These are phyloP conservation scores for Syrista parreyssii DNA, from an alignment of 2,888 invertebrate genomes.

Conservation along the genomic window DNA sequence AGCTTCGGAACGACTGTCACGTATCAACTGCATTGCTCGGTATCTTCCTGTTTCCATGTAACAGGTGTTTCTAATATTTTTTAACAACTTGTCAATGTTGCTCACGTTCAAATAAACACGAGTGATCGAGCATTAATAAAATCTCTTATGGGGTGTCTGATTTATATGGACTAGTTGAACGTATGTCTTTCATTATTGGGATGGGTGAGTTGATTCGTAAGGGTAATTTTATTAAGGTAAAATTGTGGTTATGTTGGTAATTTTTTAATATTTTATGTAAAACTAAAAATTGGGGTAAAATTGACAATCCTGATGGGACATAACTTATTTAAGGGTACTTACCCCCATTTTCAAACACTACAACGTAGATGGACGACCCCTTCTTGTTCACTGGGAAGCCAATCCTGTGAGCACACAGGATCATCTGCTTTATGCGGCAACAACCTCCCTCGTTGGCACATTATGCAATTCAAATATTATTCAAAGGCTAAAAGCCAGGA, in stretches of 20 bases:
- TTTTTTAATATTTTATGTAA: background rate
- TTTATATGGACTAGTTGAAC: too few relatives aligned
- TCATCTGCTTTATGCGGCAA: slow-evolving; percentile 51
- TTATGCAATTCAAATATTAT: slow-evolving; percentile 67
- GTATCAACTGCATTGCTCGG: background rate
- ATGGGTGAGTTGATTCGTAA: background rate
- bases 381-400: slow-evolving; percentile 26
- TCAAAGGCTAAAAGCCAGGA: slow-evolving; percentile 64
- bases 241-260: background rate
- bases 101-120: background rate
- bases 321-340: background rate
- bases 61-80: background rate
- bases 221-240: background rate
- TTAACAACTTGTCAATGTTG: background rate
- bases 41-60: background rate
- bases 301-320: background rate
- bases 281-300: background rate
- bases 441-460: slow-evolving; percentile 48
- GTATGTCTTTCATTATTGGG: background rate
- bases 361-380: background rate
- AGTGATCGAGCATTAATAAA: background rate
- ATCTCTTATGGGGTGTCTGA: too few relatives aligned
- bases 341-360: background rate
- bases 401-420: slow-evolving; percentile 53
- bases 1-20: background rate